Base-by-base conservation (phyloP, 2,113 vertebrate species). In the Leptobrachium ailaonicum region DNA sequence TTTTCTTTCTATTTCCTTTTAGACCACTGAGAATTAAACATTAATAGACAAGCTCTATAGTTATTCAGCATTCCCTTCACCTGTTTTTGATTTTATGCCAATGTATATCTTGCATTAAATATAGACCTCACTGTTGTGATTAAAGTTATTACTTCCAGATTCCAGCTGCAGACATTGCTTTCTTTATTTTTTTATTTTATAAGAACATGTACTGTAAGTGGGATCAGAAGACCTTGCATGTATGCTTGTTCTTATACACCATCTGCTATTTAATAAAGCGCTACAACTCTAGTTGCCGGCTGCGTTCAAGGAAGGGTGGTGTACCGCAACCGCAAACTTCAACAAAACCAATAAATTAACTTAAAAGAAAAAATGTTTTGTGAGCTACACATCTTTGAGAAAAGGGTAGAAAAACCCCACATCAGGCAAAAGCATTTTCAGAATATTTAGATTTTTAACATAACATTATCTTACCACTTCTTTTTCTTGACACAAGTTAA, bases 61-160 rank as follows among this genome's bases (percentile, higher is more conserved):
- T 82, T 63, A 78, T 7, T 2, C 41, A 43, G 41, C 0, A 11
- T 32, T 20, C 40, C 79, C 75, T 82, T 68, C 76, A 63, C 40
- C 54, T 87, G 76, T 9, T 82, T 88, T 85, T 84, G 45, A 73
- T 85, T 83, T 67, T 81, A 75, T 43, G 14, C 4, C 63, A 77
- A 84, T 58, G 45, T 82, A 75, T 85, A 73, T 85, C 58, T 83
- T 85, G 64, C 81, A 6, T 86, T 87, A 80, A 84, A 71, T 53
- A 73, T 83, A 73, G 76, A 41, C 13, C 4, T 68, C 20, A 76
- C 2, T 0, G 0, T 83, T 79, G 13, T 78, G 14, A 66, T 71
- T 77, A 73, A 82, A 83, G 60, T 32, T 58, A 75, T 54, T 82
- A 67, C 66, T 84, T 77, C 62, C 72, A 71, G 54, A 45, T 66